Evolutionary conservation across 2,888 invertebrate genomes (phyloP).

Genomic region (Lepidocyrtinus sp.): DNA sequence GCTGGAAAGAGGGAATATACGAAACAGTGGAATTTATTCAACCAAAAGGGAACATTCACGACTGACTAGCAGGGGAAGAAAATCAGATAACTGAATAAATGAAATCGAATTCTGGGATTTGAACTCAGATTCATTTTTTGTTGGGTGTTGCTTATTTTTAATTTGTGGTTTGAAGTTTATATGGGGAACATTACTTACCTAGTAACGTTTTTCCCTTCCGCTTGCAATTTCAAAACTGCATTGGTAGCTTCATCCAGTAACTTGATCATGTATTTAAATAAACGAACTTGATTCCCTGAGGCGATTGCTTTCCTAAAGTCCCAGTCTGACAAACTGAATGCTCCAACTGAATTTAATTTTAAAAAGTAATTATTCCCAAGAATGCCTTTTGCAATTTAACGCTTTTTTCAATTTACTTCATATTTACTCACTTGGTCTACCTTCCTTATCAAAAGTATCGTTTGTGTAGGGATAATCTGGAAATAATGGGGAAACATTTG

Average conservation of each 20-base stretch:
- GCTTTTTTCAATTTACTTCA: no score
- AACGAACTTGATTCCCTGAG: constrained; percentile 31
- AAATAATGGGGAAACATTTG: background rate
- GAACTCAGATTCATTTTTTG: no score
- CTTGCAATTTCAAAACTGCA: constrained; percentile 28
- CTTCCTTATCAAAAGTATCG: constrained; percentile 35
- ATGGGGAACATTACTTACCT: constrained; percentile 22
- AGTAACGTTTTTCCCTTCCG: constrained; percentile 46
- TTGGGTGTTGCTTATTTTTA: no score
- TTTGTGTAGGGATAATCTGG: constrained; percentile 38
- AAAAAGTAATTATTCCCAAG: background rate
- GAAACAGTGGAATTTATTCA: no score
- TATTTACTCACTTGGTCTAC: constrained; percentile 37
- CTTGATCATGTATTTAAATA: constrained; percentile 18
- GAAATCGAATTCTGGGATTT: no score
- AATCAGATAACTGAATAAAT: no score
- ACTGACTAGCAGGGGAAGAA: no score
- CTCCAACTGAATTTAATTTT: constrained; percentile 23
- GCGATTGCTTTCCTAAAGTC: constrained; percentile 39
- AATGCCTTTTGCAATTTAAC: no score
- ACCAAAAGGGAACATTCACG: no score
- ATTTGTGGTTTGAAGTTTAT: background rate
- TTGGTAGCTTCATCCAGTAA: constrained; percentile 40
- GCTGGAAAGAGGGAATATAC: background rate
- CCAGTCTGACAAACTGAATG: constrained; percentile 42